Evolutionary conservation across 2,888 invertebrate genomes (phyloP).

Genomic region (Polymixis flavicincta): DNA sequence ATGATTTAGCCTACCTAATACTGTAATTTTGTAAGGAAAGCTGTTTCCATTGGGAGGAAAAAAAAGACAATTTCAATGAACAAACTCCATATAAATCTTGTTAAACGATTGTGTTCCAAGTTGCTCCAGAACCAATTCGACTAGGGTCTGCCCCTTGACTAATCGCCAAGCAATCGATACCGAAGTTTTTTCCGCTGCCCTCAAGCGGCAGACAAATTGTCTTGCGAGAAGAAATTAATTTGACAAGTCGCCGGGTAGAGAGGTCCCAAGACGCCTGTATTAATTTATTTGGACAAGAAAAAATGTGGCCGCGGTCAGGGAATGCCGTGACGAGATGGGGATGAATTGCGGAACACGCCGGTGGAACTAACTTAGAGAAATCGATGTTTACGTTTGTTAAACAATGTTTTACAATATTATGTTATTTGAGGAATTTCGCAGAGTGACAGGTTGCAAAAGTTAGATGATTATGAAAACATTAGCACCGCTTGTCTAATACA

Average conservation of each 20-base stretch:
- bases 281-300: conserved; percentile 90
- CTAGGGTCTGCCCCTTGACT: conserved; percentile 74
- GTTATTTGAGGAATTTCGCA: conserved; percentile 14
- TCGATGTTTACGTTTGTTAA: conserved; percentile 58
- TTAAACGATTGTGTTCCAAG: conserved; percentile 57
- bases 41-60: background rate
- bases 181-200: conserved; percentile 84
- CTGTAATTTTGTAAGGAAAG: background rate
- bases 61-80: conserved; percentile 35
- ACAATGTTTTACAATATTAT: conserved; percentile 48
- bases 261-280: conserved; percentile 87
- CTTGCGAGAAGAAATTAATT: conserved; percentile 90
- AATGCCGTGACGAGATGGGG: conserved; percentile 64
- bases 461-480: background rate
- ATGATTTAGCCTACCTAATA: background rate
- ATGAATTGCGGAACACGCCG: conserved; percentile 68
- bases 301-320: conserved; percentile 83
- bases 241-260: conserved; percentile 85
- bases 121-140: conserved; percentile 56
- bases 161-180: conserved; percentile 87
- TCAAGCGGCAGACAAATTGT: conserved; percentile 88
- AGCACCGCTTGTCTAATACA: background rate
- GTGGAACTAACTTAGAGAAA: conserved; percentile 63
- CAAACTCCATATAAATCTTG: conserved; percentile 57
- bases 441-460: conserved; percentile 10